Conservation (phyloP, 64 coral and sea anemone genomes). For the Dendronephthya gigantea region DNA sequence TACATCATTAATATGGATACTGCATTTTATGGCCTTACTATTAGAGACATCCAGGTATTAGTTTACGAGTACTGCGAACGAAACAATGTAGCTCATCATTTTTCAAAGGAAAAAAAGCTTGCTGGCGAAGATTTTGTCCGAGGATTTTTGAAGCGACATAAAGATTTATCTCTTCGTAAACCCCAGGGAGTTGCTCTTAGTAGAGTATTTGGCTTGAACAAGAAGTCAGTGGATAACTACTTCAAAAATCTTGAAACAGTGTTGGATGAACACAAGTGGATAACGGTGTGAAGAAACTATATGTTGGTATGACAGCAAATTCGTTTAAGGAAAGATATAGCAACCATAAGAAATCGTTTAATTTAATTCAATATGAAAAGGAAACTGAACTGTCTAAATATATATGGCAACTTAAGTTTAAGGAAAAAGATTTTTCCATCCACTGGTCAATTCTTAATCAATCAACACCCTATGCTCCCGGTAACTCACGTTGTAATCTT, state of each 20-base stretch:
- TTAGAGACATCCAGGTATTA: constrained; percentile 12
- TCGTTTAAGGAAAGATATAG: no score
- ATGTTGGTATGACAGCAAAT: no score
- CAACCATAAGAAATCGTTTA: no score
- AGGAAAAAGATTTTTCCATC: no score
- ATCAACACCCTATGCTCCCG: no score
- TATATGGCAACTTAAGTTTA: no score
- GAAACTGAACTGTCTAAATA: no score
- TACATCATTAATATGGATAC: no score
- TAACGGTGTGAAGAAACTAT: no score
- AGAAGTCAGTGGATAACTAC: neutral
- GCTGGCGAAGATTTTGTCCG: neutral
- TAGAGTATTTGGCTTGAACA: constrained; percentile 1
- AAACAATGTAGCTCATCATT: neutral
- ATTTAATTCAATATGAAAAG: no score
- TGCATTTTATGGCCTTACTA: constrained; percentile 13
- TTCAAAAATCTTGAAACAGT: neutral
- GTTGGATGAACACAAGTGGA: neutral
- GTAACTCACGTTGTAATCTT: no score
- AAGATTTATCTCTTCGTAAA: neutral
- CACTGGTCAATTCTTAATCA: no score
- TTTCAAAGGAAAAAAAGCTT: constrained; percentile 18
- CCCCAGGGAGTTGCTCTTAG: constrained; percentile 8
- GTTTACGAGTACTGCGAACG: neutral
- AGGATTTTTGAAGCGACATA: constrained; percentile 11